Evolutionary conservation across 2,113 vertebrate species (phyloP), one percentile per base, ranked within the genome.

Genomic region (Electrona antarctica): DNA sequence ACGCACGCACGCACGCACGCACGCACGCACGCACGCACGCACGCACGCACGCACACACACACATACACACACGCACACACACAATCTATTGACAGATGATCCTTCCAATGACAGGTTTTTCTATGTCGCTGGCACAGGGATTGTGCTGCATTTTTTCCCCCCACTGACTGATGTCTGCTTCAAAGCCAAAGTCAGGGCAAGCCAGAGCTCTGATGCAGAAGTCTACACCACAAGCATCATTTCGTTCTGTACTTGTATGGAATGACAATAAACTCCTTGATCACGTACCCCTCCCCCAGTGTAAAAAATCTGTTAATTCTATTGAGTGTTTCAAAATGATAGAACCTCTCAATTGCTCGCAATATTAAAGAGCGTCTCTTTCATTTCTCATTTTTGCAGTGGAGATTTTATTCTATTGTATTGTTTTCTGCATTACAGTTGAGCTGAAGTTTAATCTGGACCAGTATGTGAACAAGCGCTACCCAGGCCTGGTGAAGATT

Each of bases 381-480:
- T 41, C 33, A 41, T 41, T 6, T 41, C 33, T 41, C 33, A 41
- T 41, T 41, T 41, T 41, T 41, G 33, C 33, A 41, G 3, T 41
- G 33, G 33, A 41, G 33, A 6, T 6, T 41, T 41, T 41, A 41
- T 41, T 41, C 33, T 41, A 41, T 41, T 41, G 3, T 41, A 41
- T 6, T 41, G 33, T 41, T 6, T 41, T 41, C 33, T 41, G 33
- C 33, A 41, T 84, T 83, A 3, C 87, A 99, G 97, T 94, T 76
- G 97, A 99, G 85, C 91, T 99, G 56, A 99, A 99, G 87, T 95
- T 95, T 84, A 97, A 95, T 80, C 89, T 99, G 93, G 98, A 99
- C 89, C 96, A 97, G 78, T 99, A 98, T 0, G 95, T 99, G 47
- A 94, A 95, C 61, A 96, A 95, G 77, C 89, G 97, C 10, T 99